Evolutionary conservation across 2,888 invertebrate species (phyloP).

Genomic region (Torymus aiolomorphi): DNA sequence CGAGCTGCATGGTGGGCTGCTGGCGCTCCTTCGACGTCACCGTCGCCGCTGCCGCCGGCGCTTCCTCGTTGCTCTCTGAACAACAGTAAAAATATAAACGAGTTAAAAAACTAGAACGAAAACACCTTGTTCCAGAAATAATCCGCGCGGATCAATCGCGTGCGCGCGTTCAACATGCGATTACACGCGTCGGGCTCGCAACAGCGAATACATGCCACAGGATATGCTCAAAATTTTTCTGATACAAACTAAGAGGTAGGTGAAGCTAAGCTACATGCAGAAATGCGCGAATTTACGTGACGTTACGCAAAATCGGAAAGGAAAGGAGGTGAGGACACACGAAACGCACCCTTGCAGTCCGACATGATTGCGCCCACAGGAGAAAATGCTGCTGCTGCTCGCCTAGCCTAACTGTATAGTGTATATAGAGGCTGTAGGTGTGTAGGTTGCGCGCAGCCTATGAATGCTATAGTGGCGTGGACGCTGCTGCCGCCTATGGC

Average conservation of each 20-base stretch:
- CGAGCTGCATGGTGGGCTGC: constrained; percentile 68
- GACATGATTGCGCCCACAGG: constrained; percentile 66
- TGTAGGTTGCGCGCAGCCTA: neutral
- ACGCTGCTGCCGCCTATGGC: neutral
- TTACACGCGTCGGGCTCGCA: neutral
- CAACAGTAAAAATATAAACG: no score
- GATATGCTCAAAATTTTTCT: no score
- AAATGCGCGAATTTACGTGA: no score
- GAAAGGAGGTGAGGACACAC: constrained; percentile 53
- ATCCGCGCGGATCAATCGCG: constrained; percentile 12
- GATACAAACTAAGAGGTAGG: no score
- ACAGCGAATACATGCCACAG: no score
- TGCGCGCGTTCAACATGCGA: neutral
- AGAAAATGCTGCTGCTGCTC: neutral
- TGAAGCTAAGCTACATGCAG: no score
- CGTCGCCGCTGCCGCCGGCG: no score
- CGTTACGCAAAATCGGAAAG: neutral
- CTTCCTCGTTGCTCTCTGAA: constrained; percentile 61
- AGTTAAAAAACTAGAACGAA: no score
- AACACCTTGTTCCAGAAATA: no score
- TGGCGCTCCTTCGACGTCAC: constrained; percentile 62
- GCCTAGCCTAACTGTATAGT: no score
- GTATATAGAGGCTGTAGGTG: no score
- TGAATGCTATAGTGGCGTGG: no score
- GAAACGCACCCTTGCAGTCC: constrained; percentile 73